These are phyloP conservation scores for Norana najaformis DNA, from an alignment of 2,888 invertebrate species.

Conservation along the genomic window DNA sequence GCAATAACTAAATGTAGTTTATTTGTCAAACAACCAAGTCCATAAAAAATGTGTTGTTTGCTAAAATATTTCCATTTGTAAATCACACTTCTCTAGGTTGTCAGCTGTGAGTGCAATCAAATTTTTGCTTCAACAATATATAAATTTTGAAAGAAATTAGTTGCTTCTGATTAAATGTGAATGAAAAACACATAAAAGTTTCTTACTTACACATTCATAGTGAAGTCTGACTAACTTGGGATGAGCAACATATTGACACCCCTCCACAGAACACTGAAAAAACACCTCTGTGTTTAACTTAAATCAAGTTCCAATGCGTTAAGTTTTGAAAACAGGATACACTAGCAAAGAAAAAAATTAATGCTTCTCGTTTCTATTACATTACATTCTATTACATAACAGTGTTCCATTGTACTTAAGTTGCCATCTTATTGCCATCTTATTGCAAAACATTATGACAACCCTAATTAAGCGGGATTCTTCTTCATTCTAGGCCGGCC, in stretches of 20 bases:
- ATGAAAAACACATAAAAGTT: neutral
- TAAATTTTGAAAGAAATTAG: neutral
- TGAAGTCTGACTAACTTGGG: slow-evolving; percentile 79
- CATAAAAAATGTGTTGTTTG: neutral
- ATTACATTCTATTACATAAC: neutral
- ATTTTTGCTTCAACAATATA: neutral
- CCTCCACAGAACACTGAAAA: slow-evolving; percentile 74
- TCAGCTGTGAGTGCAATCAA: neutral
- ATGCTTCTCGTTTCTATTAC: neutral
- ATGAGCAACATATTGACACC: slow-evolving; percentile 79
- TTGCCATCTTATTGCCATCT: too few relatives aligned
- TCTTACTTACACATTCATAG: slow-evolving; percentile 68
- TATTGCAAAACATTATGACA: too few relatives aligned
- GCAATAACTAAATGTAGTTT: neutral
- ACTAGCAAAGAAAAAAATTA: neutral
- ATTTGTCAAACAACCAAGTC: neutral
- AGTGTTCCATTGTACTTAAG: too few relatives aligned
- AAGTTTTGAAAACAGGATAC: neutral
- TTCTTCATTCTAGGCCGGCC: too few relatives aligned
- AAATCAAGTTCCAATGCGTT: neutral
- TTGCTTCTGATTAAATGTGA: neutral
- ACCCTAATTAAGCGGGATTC: too few relatives aligned
- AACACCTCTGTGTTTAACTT: slow-evolving; percentile 24
- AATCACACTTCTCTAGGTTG: neutral
- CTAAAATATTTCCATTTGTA: neutral